A percentile compares a stretch with the other conserved stretches of the same genome.
These are phyloP conservation scores for Scelioninae gen. 1 DNA, from an alignment of 2,888 invertebrate species.

Conservation along the genomic window DNA sequence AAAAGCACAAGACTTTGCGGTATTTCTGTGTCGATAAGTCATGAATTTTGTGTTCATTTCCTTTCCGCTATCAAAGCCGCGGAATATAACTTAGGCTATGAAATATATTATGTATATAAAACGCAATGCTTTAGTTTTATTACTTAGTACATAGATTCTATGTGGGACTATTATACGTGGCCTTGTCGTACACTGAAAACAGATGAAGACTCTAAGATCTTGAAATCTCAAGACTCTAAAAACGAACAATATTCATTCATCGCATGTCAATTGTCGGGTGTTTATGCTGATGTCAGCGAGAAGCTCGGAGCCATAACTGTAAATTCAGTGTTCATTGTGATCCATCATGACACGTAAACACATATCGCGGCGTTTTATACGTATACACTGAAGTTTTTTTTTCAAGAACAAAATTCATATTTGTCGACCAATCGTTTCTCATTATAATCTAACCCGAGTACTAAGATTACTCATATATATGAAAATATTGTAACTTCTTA, in stretches of 20 bases:
- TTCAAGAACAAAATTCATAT: neutral
- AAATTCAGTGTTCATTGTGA: conserved; percentile 35
- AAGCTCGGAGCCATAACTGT: conserved; percentile 34
- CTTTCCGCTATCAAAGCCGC: conserved; percentile 14
- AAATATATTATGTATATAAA: conserved; percentile 32
- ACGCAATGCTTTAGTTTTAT: conserved; percentile 39
- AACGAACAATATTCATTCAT: conserved; percentile 33
- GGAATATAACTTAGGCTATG: conserved; percentile 25
- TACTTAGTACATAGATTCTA: neutral
- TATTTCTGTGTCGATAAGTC: conserved; percentile 19
- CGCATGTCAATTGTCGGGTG: conserved; percentile 3
- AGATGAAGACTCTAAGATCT: conserved; percentile 35
- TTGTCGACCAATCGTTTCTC: conserved; percentile 24
- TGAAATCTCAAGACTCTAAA: conserved; percentile 34
- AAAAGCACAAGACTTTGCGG: conserved; percentile 25
- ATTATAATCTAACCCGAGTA: too few species aligned
- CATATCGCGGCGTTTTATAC: conserved; percentile 12
- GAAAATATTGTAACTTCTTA: too few species aligned
- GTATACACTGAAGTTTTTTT: conserved; percentile 9
- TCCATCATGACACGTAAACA: conserved; percentile 37
- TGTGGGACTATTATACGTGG: conserved; percentile 5
- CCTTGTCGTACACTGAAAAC: conserved; percentile 23
- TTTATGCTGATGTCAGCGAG: conserved; percentile 1
- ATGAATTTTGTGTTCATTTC: conserved; percentile 36
- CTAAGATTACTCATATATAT: too few species aligned